phyloP scores from a whole-genome alignment of 2,113 vertebrate genomes.

The Ivindomyrus marchei region DNA sequence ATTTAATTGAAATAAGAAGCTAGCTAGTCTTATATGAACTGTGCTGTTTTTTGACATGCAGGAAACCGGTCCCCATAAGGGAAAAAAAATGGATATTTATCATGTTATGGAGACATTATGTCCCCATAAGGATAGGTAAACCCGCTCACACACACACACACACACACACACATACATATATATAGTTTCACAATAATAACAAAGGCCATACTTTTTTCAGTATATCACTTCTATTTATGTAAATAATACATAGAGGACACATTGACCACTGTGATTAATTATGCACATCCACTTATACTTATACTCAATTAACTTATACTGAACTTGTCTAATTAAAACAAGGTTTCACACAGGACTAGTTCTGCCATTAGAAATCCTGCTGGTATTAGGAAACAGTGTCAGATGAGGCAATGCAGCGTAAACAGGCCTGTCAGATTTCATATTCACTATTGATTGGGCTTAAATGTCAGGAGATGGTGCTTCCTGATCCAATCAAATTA shows the following conservation, averaged over 20 bases:
- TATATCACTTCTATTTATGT: not conserved
- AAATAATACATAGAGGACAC: not conserved
- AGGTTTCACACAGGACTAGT: not conserved
- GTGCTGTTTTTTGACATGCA: not conserved
- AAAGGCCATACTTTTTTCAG: not conserved
- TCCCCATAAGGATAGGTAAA: too few species aligned
- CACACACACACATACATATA: not conserved
- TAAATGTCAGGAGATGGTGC: not conserved
- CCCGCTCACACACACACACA: not conserved
- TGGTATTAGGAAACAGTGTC: not conserved
- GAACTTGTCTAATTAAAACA: not conserved
- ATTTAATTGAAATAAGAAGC: too few species aligned
- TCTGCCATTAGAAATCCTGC: not conserved
- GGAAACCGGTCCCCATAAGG: too few species aligned
- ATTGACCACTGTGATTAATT: not conserved
- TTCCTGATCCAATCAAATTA: constrained; percentile 7
- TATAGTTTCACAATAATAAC: not conserved
- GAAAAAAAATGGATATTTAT: too few species aligned
- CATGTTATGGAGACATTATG: too few species aligned
- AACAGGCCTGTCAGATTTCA: not conserved
- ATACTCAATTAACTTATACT: not conserved
- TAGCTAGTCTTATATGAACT: too few species aligned
- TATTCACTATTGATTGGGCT: constrained; percentile 6
- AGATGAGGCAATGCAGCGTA: not conserved
- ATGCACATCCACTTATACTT: not conserved